phyloP scores from a whole-genome alignment of 92 coral and sea anemone species.

The Micromussa lordhowensis region DNA sequence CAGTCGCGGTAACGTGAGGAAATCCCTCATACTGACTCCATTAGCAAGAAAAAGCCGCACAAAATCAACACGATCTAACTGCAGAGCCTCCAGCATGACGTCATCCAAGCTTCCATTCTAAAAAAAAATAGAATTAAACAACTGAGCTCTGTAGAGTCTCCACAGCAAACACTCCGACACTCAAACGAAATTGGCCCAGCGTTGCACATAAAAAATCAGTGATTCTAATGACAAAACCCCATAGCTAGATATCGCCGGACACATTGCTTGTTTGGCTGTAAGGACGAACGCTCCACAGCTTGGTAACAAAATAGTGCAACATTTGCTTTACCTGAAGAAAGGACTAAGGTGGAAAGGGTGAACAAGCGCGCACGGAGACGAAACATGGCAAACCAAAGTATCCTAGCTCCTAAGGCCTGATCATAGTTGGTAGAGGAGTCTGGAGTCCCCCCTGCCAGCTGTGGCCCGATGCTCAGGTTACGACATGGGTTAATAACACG shows the following conservation, averaged over 20 bases:
- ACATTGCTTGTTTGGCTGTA: neutral
- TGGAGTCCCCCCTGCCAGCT: no score
- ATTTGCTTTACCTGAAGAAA: neutral
- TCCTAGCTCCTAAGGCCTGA: no score
- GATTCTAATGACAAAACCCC: neutral
- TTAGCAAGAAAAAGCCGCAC: conserved; percentile 56
- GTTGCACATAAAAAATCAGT: neutral
- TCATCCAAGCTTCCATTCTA: conserved; percentile 66
- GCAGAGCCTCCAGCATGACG: conserved; percentile 58
- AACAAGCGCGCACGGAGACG: neutral
- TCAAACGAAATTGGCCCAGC: neutral
- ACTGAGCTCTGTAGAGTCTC: neutral
- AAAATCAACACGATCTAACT: conserved; percentile 62
- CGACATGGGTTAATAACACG: neutral
- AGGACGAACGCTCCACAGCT: neutral
- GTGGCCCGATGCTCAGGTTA: no score
- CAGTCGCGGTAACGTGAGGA: conserved; percentile 57
- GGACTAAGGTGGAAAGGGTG: neutral
- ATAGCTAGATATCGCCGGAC: neutral
- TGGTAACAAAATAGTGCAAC: neutral
- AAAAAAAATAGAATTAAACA: neutral
- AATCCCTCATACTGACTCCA: conserved; percentile 69
- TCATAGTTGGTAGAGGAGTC: no score
- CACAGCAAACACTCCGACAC: neutral
- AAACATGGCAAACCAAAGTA: no score